A percentile compares a stretch with the other conserved stretches of the same genome.
phyloP scores from a whole-genome alignment of 2,888 invertebrate species.

The Eurytoma adleriae region DNA sequence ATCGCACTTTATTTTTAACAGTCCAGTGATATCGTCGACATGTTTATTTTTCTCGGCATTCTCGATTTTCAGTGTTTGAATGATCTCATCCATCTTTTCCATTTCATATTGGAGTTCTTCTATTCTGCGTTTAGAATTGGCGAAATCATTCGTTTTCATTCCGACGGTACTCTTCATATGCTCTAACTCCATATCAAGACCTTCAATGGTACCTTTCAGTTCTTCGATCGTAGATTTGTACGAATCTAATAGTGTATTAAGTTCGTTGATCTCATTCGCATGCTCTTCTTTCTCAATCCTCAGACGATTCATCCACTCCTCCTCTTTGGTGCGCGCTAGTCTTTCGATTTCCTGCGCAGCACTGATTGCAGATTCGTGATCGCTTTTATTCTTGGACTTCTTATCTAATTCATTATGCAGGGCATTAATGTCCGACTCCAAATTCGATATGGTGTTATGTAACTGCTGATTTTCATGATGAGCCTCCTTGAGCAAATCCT shows the following conservation, averaged over 20 bases:
- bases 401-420: conserved; percentile 66
- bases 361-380: conserved; percentile 60
- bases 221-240: conserved; percentile 66
- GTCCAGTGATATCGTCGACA: conserved; percentile 69
- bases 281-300: conserved; percentile 62
- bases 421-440: conserved; percentile 66
- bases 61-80: conserved; percentile 74
- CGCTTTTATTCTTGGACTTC: conserved; percentile 42
- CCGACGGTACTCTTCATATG: conserved; percentile 71
- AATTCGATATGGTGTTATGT: conserved; percentile 62
- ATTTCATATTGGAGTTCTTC: conserved; percentile 74
- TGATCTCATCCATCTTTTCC: conserved; percentile 71
- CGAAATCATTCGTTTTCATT: conserved; percentile 69
- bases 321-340: conserved; percentile 62
- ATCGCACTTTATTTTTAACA: conserved; percentile 70
- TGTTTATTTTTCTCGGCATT: conserved; percentile 71
- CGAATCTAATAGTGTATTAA: conserved; percentile 61
- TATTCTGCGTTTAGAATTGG: conserved; percentile 72
- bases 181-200: conserved; percentile 66
- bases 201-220: conserved; percentile 65
- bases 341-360: conserved; percentile 67
- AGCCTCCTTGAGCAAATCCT: conserved; percentile 64
- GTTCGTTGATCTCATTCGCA: conserved; percentile 63
- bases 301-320: conserved; percentile 64
- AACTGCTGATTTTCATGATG: conserved; percentile 66